A percentile compares a stretch with the other conserved stretches of the same genome.
phyloP scores from a whole-genome alignment of 2,888 invertebrate species.

The Melinopterus prodromus region DNA sequence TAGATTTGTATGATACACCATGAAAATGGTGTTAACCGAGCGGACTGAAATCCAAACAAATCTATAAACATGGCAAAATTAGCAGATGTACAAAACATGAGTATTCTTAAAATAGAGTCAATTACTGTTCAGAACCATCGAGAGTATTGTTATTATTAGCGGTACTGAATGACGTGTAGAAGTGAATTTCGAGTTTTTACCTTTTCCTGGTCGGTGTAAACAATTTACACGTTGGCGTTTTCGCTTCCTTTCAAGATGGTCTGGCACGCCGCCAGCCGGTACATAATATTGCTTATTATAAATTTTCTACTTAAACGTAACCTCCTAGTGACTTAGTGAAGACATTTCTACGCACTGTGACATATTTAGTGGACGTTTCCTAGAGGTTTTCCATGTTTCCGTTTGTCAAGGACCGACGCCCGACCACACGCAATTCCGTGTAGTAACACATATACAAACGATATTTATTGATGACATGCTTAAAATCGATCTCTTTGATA shows the following conservation, averaged over 20 bases:
- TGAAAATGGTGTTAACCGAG: no score
- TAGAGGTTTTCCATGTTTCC: neutral
- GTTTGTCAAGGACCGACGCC: neutral
- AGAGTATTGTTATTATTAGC: neutral
- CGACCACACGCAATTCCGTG: neutral
- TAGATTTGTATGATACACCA: no score
- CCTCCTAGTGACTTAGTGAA: neutral
- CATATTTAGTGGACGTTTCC: neutral
- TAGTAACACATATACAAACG: neutral
- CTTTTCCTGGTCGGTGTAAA: neutral
- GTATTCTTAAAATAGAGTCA: neutral
- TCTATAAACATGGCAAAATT: neutral
- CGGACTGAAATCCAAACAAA: neutral
- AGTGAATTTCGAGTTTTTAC: neutral
- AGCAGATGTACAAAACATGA: neutral
- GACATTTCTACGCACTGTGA: neutral
- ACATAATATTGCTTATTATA: conserved; percentile 4
- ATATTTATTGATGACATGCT: neutral
- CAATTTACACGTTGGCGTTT: conserved; percentile 4
- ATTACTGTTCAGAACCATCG: neutral
- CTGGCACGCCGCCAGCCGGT: neutral
- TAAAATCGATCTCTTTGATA: neutral
- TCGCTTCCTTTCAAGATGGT: neutral
- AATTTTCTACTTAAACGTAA: neutral
- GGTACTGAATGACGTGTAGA: neutral